phyloP scores from a whole-genome alignment of 2,113 vertebrate genomes.

The Ploceus nigricollis region DNA sequence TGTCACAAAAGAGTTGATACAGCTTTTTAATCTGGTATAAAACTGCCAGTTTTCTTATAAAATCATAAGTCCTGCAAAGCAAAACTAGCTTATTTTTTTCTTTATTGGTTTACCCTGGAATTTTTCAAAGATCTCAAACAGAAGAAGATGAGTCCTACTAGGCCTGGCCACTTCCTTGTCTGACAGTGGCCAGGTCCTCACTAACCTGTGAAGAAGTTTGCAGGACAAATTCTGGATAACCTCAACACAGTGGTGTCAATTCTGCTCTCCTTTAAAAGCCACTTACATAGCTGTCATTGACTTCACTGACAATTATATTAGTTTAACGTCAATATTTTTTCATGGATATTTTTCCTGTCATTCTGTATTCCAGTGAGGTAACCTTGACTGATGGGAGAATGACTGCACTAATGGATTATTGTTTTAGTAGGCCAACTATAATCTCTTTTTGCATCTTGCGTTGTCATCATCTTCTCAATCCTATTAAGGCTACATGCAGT shows the following conservation, averaged over 20 bases:
- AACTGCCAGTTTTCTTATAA: background rate
- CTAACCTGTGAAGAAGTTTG: background rate
- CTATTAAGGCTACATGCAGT: conserved; percentile 57
- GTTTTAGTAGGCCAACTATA: conserved; percentile 66
- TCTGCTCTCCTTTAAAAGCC: background rate
- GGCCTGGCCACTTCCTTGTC: background rate
- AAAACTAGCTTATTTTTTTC: background rate
- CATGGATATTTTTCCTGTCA: background rate
- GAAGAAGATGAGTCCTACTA: background rate
- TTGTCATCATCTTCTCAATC: conserved; percentile 74
- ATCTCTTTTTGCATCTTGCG: conserved; percentile 66
- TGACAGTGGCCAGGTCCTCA: background rate
- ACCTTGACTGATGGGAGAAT: conserved; percentile 70
- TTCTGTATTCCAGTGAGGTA: conserved; percentile 5
- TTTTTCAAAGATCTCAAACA: background rate
- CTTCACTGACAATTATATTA: background rate
- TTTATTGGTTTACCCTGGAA: background rate
- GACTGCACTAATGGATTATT: conserved; percentile 63
- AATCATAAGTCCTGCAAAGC: background rate
- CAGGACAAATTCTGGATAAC: background rate
- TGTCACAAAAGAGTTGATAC: background rate
- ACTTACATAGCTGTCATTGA: background rate
- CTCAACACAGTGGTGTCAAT: background rate
- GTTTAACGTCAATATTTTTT: background rate
- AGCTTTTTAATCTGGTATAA: background rate